phyloP scores from a whole-genome alignment of 2,113 vertebrate species.

The Brienomyrus brachyistius region DNA sequence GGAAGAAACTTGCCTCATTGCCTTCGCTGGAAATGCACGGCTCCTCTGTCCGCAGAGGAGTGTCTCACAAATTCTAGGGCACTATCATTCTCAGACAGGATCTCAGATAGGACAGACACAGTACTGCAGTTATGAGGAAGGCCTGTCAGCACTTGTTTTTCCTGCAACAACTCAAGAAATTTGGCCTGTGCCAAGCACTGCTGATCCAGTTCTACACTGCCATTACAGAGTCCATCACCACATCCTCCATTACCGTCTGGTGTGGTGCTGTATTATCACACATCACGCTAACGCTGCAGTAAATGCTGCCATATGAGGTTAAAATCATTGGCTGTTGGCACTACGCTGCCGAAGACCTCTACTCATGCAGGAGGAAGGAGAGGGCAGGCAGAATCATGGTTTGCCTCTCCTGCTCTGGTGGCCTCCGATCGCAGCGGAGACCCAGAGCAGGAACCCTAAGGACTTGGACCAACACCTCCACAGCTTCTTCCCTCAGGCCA shows the following conservation, averaged over 20 bases:
- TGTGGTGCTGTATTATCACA: not conserved
- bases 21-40: not conserved
- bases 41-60: not conserved
- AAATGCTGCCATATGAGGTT: not conserved
- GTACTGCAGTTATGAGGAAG: not conserved
- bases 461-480: not conserved
- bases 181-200: too few relatives aligned
- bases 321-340: not conserved
- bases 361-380: not conserved
- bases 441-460: not conserved
- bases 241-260: not conserved
- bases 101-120: not conserved
- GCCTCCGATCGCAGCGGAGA: too few relatives aligned
- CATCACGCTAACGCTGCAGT: not conserved
- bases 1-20: not conserved
- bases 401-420: not conserved
- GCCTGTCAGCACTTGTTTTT: not conserved
- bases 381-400: not conserved
- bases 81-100: not conserved
- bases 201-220: too few relatives aligned
- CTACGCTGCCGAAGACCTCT: not conserved
- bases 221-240: not conserved
- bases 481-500: not conserved
- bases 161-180: too few relatives aligned
- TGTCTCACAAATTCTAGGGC: not conserved